Evolutionary conservation across 1,140 invertebrate genomes (phyloP), one percentile per base, ranked within the genome.

Genomic region (Drosophila rufa): DNA sequence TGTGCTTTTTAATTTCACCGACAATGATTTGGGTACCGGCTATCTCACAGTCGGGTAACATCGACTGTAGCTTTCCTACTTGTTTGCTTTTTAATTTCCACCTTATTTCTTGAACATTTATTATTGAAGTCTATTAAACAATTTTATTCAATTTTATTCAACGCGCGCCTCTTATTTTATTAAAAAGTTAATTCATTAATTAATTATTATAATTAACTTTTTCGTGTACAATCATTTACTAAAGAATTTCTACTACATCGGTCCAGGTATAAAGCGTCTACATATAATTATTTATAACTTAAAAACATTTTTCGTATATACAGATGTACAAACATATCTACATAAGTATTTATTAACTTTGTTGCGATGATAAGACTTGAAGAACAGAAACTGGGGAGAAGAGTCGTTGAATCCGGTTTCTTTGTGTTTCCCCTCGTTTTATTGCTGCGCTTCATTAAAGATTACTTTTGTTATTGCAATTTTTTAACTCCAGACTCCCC

Each of bases 321-420:
- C 17, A 15, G 33, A 38, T 5, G 17, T 55, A 11, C 50, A 33
- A 19, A 22, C 33, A 19, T 36, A 36, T 14, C 3, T 19, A 36
- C 7, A 53, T 14, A 40, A 66, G 60, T 36, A 48, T 48, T 53
- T 71, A 48, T 58, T 73, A 55, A 47, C 57, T 68, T 38, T 53
- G 45, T 19, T 68, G 25, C 71, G 92, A 92, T 92, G 92, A 79
- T 60, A 71, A 45, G 40, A 65, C 57, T 62, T 50, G 27, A 66
- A 55, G 53, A 73, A 42, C 69, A 58, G 51, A 59, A 58, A 30
- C 43, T 40, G 33, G 74, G 68, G 65, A 67, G 36, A 93, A 93
- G 92, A 93, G 92, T 92, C 78, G 79, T 60, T 30, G 78, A 90
- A 92, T 90, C 81, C 82, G 91, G 73, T 82, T 81, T 73, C 71